These are phyloP conservation scores for Leuciscus waleckii DNA, from an alignment of 2,797 vertebrate species.

Conservation along the genomic window DNA sequence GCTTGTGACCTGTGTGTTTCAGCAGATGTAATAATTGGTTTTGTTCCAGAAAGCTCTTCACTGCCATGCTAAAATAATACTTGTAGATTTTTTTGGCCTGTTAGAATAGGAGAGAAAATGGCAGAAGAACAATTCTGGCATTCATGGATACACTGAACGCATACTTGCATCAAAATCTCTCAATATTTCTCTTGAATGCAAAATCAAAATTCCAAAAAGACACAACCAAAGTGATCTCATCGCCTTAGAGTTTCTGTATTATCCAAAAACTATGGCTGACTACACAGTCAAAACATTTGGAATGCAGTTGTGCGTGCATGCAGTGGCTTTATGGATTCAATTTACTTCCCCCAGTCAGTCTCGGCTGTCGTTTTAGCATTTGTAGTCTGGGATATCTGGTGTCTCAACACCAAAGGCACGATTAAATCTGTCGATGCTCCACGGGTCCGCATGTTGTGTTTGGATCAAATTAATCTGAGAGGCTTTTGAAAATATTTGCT, in stretches of 20 bases:
- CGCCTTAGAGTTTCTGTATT: not conserved
- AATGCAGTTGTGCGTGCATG: not conserved
- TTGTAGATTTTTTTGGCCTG: not conserved
- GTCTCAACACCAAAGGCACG: conserved; percentile 16
- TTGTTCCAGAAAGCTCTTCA: conserved; percentile 48
- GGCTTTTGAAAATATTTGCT: conserved; percentile 34
- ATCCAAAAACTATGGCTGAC: not conserved
- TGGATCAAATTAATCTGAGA: conserved; percentile 4
- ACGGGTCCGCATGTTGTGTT: not conserved
- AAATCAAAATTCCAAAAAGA: not conserved
- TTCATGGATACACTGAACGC: not conserved
- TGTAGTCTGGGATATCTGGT: conserved; percentile 13
- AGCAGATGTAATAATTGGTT: conserved; percentile 48
- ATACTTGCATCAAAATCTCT: not conserved
- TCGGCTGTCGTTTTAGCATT: not conserved
- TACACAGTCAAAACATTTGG: not conserved
- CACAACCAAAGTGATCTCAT: not conserved
- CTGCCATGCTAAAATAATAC: not conserved
- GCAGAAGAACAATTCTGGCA: not conserved
- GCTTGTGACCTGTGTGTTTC: conserved; percentile 5
- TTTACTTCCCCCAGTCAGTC: not conserved
- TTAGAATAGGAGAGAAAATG: not conserved
- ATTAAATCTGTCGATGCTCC: conserved; percentile 15
- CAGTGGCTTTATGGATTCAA: not conserved
- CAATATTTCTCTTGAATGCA: not conserved